Base-by-base conservation (phyloP, 2,888 invertebrate species). In the Vesta saturnalis region DNA sequence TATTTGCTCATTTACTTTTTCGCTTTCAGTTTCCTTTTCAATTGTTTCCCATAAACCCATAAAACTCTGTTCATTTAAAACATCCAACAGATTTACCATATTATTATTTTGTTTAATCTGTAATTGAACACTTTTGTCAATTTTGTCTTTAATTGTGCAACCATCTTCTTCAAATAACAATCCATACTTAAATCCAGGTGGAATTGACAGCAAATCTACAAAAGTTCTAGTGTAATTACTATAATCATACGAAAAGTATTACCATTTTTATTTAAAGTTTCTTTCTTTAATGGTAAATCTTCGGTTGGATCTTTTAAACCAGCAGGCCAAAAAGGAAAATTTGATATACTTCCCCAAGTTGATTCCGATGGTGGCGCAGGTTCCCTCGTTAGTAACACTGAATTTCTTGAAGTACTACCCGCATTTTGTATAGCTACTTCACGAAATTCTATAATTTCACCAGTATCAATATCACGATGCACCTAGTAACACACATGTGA, bases 311-410 rank as follows among this genome's bases (percentile, higher is more conserved):
- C 83, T 18, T 87, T 85, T 81, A 94, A 92, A 1, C 94, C 93
- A 55, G 94, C 96, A 0, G 96, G 96, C 88, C 94, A 90, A 81
- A 97, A 97, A 0, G 95, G 95, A 79, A 90, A 91, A 81, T 94
- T 94, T 67, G 90, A 91, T 0, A 91, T 89, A 60, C 90, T 92
- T 14, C 96, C 96, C 76, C 91, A 86, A 0, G 92, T 88, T 56
- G 91, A 88, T 78, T 92, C 89, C 47, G 86, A 86, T 1, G 91
- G 88, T 6, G 92, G 89, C 46, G 92, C 88, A 0, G 95, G 95
- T 18, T 92, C 91, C 74, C 96, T 86, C 39, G 88, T 88, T 86
- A 96, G 89, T 0, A 95, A 95, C 81, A 92, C 88, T 1, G 93
- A 94, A 82, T 92, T 94, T 77, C 87, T 88, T 0, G 92, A 88